Evolutionary conservation across 2,113 vertebrate genomes (phyloP).

Genomic region (Oenanthe melanoleuca): DNA sequence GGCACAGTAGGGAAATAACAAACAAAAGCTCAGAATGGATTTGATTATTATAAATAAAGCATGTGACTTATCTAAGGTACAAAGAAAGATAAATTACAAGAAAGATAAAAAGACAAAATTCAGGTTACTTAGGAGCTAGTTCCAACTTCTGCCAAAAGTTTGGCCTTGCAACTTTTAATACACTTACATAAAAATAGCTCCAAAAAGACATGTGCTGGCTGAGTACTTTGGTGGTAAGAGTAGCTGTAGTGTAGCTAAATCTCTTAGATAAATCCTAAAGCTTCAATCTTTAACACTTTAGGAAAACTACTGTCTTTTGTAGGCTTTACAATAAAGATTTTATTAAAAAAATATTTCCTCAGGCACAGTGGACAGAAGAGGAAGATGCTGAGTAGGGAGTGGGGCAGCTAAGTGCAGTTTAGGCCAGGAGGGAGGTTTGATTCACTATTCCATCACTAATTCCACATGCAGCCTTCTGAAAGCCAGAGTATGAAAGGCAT

Average conservation of each 20-base stretch:
- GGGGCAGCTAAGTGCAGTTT: background rate
- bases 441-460: background rate
- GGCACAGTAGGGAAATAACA: background rate
- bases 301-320: background rate
- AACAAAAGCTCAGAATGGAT: background rate
- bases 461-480: background rate
- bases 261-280: background rate
- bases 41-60: background rate
- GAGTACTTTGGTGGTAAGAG: background rate
- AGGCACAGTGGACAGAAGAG: background rate
- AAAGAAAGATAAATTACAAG: background rate
- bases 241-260: background rate
- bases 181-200: background rate
- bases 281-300: background rate
- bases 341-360: background rate
- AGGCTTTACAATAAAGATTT: background rate
- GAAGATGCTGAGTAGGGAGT: background rate
- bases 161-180: background rate
- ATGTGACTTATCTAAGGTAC: rapidly evolving
- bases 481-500: background rate
- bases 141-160: background rate
- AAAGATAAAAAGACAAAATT: background rate
- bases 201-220: background rate
- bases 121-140: background rate
- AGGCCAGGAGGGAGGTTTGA: background rate